Base-by-base conservation (phyloP, 2,797 vertebrate genomes). In the Percopsis omiscomaycus region DNA sequence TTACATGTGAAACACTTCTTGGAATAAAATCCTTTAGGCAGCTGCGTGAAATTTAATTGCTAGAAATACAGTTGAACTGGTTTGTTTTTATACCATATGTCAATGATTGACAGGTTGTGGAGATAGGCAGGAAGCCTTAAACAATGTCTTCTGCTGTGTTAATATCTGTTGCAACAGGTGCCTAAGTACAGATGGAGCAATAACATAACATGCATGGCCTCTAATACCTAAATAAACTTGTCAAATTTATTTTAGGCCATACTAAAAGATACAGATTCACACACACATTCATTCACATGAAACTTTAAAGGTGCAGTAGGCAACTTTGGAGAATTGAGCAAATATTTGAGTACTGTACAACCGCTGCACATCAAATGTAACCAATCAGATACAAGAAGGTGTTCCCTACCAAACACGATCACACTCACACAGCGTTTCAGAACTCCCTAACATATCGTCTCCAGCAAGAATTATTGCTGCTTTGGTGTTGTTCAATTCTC, bases 111-210 rank as follows among this genome's bases (percentile, higher is more conserved):
- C 12, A 48, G 22, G 22, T 22, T 13, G 12, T 3, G 15, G 57
- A 59, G 45, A 45, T 8, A 11, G 30, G 67, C 14, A 66, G 57
- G 50, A 53, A 48, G 15, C 4, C 22, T 8, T 15, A 47, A 14
- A 45, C 14, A 14, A 11, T 53, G 14, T 55, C 9, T 50, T 27
- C 5, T 4, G 4, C 15, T 45, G 37, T 15, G 42, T 28, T 10
- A 0, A 56, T 79, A 56, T 54, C 61, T 13, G 28, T 68, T 79
- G 74, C 85, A 83, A 87, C 81, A 90, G 86, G 82, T 89, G 85
- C 58, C 58, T 2, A 30, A 45, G 59, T 59, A 47, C 46, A 49
- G 32, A 70, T 16, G 27, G 14, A 14, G n/a, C 52, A 64, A 13
- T 14, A 5, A 10, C 50, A 13, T 14, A 5, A 10, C 50, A 37